Conservation (phyloP, 2,888 invertebrate genomes). For the Gasteruption jaculator region DNA sequence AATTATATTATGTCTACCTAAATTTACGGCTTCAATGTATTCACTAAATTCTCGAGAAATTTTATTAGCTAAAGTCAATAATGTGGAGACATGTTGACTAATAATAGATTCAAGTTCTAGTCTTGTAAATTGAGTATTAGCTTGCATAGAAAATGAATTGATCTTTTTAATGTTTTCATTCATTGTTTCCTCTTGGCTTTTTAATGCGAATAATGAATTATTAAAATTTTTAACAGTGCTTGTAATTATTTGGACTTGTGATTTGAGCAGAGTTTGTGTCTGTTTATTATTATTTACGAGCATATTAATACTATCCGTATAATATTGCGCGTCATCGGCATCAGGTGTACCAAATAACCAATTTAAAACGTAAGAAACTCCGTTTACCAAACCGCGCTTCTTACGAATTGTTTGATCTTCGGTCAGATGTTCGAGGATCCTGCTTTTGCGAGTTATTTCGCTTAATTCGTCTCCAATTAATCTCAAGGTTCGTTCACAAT, state of each 20-base stretch:
- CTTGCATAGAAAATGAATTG: slow-evolving; percentile 14
- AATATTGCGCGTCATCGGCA: slow-evolving; percentile 19
- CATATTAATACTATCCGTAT: slow-evolving; percentile 14
- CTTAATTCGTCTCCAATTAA: not conserved
- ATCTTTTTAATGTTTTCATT: slow-evolving; percentile 17
- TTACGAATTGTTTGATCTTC: slow-evolving; percentile 2
- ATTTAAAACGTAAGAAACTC: slow-evolving; percentile 18
- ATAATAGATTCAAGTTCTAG: slow-evolving; percentile 12
- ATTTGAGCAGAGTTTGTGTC: slow-evolving; percentile 15
- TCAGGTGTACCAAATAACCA: slow-evolving; percentile 19
- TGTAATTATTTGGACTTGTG: slow-evolving; percentile 21
- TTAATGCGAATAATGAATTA: slow-evolving; percentile 15
- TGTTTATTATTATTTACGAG: slow-evolving; percentile 17
- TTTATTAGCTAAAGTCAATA: slow-evolving; percentile 11
- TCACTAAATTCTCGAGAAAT: slow-evolving; percentile 15
- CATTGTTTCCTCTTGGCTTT: slow-evolving; percentile 15
- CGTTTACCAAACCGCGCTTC: slow-evolving; percentile 20
- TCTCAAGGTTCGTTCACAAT: not conserved
- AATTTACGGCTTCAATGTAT: slow-evolving; percentile 20
- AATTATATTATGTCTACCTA: slow-evolving; percentile 21
- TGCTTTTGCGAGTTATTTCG: not conserved
- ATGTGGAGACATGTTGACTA: slow-evolving; percentile 10
- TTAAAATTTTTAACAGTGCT: slow-evolving; percentile 22
- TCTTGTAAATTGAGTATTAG: slow-evolving; percentile 7
- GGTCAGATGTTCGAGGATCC: not conserved